Evolutionary conservation across 2,888 invertebrate species (phyloP).

Genomic region (Cancer borealis): DNA sequence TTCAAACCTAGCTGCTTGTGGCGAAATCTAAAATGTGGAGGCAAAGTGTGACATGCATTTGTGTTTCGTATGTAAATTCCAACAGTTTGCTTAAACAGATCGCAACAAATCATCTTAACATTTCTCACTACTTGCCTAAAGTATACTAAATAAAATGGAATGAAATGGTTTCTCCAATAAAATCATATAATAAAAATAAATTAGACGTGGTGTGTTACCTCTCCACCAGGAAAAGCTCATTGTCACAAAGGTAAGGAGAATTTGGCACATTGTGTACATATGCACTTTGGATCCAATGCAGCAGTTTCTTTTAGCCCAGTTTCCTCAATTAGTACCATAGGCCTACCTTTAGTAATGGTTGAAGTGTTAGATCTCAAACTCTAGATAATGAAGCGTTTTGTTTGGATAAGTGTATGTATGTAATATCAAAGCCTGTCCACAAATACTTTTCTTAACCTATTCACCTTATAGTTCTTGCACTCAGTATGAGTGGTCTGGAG

Average conservation of each 20-base stretch:
- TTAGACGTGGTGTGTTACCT: not conserved
- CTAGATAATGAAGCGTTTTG: not conserved
- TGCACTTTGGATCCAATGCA: not conserved
- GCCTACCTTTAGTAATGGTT: not conserved
- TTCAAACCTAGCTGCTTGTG: not conserved
- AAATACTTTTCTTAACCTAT: not conserved
- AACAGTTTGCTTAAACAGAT: not conserved
- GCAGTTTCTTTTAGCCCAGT: not conserved
- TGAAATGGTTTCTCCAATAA: not conserved
- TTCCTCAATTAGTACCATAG: not conserved
- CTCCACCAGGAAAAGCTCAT: not conserved
- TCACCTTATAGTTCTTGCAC: not conserved
- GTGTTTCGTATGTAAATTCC: conserved; percentile 6
- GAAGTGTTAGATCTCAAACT: not conserved
- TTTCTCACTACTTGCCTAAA: not conserved
- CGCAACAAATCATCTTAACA: not conserved
- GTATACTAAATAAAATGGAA: not conserved
- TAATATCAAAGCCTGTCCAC: not conserved
- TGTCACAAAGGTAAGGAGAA: not conserved
- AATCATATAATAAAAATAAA: not conserved
- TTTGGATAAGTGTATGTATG: not conserved
- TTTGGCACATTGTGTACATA: not conserved
- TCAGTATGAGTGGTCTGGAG: not conserved
- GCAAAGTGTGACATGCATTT: not conserved
- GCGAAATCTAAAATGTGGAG: not conserved